A percentile compares a stretch with the other conserved stretches of the same genome.
Evolutionary conservation across 2,797 vertebrate genomes (phyloP).

Genomic region (Enteromius viviparus): DNA sequence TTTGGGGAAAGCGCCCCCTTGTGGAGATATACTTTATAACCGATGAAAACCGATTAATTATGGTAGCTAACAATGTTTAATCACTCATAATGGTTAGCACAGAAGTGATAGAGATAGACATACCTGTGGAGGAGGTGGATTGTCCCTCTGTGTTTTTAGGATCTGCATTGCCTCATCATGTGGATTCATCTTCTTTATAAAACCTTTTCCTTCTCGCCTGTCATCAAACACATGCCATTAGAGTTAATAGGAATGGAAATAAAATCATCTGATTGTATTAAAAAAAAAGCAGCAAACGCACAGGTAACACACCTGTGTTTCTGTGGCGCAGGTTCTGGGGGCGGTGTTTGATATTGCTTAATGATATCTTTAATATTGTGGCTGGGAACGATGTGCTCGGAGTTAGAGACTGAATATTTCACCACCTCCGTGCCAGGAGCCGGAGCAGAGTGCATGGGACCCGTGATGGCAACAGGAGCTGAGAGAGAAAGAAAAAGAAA

Average conservation of each 20-base stretch:
- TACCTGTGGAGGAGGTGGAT: conserved; percentile 77
- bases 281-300: not conserved
- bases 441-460: conserved; percentile 60
- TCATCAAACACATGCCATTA: conserved; percentile 36
- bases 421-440: conserved; percentile 78
- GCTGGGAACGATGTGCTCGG: conserved; percentile 84
- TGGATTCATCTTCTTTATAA: conserved; percentile 86
- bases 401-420: conserved; percentile 77
- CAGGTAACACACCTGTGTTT: conserved; percentile 67
- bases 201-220: conserved; percentile 85
- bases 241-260: not conserved
- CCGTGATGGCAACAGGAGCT: conserved; percentile 70
- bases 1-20: not conserved
- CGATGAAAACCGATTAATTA: not conserved
- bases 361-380: conserved; percentile 93
- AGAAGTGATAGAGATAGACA: not conserved
- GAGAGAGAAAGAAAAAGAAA: not conserved
- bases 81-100: not conserved
- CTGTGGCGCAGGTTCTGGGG: conserved; percentile 59
- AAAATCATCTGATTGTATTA: not conserved
- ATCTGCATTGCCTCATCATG: conserved; percentile 94
- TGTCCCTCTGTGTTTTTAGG: conserved; percentile 87
- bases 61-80: not conserved
- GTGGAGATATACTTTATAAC: not conserved
- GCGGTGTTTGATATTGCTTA: conserved; percentile 85